Percentiles rank a stretch among this genome's conserved stretches.
Conservation (phyloP, 2,888 invertebrate genomes). For the Brenthis daphne region DNA sequence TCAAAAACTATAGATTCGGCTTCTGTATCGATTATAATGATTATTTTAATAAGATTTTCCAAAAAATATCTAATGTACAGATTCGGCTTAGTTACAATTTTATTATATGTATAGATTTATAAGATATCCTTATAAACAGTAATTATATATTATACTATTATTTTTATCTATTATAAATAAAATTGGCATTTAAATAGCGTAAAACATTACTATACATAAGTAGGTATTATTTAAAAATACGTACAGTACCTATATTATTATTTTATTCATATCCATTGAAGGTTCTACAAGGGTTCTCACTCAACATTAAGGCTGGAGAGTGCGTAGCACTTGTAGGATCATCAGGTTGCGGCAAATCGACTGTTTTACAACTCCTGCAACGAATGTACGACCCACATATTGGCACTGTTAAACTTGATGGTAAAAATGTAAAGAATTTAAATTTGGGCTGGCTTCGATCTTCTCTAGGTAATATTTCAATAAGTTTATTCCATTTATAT, state of each 20-base stretch:
- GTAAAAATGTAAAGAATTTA: slow-evolving; percentile 84
- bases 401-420: slow-evolving; percentile 84
- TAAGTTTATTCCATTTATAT: neutral
- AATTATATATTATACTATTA: too few relatives aligned
- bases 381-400: slow-evolving; percentile 86
- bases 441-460: slow-evolving; percentile 89
- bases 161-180: too few relatives aligned
- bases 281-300: slow-evolving; percentile 86
- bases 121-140: too few relatives aligned
- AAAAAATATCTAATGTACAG: too few relatives aligned
- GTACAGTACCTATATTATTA: neutral
- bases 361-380: slow-evolving; percentile 88
- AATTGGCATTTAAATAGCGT: neutral
- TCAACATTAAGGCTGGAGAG: slow-evolving; percentile 85
- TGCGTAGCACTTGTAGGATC: slow-evolving; percentile 88
- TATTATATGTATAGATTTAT: too few relatives aligned
- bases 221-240: too few relatives aligned
- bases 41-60: too few relatives aligned
- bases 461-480: slow-evolving; percentile 81
- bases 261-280: slow-evolving; percentile 44
- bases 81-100: too few relatives aligned
- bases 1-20: too few relatives aligned
- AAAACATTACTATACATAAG: neutral
- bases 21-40: too few relatives aligned
- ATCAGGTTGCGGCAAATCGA: slow-evolving; percentile 92